phyloP scores from a whole-genome alignment of 1,140 invertebrate genomes.

The Ostrea denselamellosa region DNA sequence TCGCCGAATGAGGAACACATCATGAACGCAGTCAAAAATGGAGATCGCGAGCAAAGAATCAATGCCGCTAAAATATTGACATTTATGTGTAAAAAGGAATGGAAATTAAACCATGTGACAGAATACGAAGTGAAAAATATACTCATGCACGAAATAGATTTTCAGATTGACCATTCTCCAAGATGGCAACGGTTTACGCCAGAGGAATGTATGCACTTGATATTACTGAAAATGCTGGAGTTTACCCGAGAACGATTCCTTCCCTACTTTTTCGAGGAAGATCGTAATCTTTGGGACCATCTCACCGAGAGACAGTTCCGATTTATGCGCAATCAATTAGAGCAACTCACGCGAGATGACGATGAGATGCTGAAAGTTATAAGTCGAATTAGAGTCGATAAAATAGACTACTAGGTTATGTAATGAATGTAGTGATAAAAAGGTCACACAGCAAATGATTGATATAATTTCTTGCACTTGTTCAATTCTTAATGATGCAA shows the following conservation, averaged over 20 bases:
- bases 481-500: no score
- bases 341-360: constrained; percentile 49
- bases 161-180: constrained; percentile 67
- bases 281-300: constrained; percentile 61
- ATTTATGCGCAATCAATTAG: constrained; percentile 52
- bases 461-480: neutral
- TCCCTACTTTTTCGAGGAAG: constrained; percentile 67
- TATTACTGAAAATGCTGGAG: constrained; percentile 63
- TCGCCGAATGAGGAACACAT: constrained; percentile 62
- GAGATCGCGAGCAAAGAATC: constrained; percentile 65
- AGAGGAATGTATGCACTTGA: constrained; percentile 63
- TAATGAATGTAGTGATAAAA: neutral
- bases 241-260: constrained; percentile 56
- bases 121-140: constrained; percentile 67
- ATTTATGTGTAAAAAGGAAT: constrained; percentile 63
- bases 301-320: constrained; percentile 40
- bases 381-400: constrained; percentile 26
- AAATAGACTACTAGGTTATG: constrained; percentile 4
- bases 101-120: constrained; percentile 61
- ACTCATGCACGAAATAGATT: constrained; percentile 67
- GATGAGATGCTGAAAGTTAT: constrained; percentile 49
- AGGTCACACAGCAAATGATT: no score
- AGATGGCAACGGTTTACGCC: constrained; percentile 66
- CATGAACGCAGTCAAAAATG: constrained; percentile 61
- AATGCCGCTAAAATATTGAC: constrained; percentile 63